Evolutionary conservation across 2,888 invertebrate species (phyloP).

Genomic region (Itoplectis maculator): DNA sequence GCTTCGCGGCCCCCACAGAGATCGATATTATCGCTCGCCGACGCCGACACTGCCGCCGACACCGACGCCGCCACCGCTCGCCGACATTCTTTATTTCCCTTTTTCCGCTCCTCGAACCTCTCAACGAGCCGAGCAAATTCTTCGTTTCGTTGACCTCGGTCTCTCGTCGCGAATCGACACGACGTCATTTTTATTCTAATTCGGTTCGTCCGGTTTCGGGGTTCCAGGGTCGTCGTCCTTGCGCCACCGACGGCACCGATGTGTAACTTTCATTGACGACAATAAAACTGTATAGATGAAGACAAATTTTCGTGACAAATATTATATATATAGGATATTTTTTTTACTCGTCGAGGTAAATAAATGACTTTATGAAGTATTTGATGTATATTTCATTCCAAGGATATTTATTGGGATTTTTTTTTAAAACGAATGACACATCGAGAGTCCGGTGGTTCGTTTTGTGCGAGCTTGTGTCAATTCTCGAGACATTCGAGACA

Average conservation of each 20-base stretch:
- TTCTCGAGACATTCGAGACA: background rate
- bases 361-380: too few relatives aligned
- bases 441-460: background rate
- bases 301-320: too few relatives aligned
- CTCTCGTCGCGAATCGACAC: background rate
- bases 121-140: slow-evolving; percentile 5
- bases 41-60: slow-evolving; percentile 25
- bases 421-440: too few relatives aligned
- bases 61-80: slow-evolving; percentile 23
- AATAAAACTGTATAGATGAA: slow-evolving; percentile 20
- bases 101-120: background rate
- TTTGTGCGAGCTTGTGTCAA: background rate
- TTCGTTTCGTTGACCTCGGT: background rate
- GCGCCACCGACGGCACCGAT: background rate
- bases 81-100: background rate
- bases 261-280: background rate
- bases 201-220: background rate
- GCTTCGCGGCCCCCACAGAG: background rate
- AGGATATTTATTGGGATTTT: background rate
- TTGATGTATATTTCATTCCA: background rate
- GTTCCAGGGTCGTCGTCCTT: slow-evolving; percentile 2
- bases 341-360: too few relatives aligned
- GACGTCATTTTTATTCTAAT: background rate
- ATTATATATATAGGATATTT: background rate
- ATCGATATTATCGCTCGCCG: slow-evolving; percentile 42